Conservation (phyloP, 2,113 vertebrate species). For the Hippoglossus stenolepis region DNA sequence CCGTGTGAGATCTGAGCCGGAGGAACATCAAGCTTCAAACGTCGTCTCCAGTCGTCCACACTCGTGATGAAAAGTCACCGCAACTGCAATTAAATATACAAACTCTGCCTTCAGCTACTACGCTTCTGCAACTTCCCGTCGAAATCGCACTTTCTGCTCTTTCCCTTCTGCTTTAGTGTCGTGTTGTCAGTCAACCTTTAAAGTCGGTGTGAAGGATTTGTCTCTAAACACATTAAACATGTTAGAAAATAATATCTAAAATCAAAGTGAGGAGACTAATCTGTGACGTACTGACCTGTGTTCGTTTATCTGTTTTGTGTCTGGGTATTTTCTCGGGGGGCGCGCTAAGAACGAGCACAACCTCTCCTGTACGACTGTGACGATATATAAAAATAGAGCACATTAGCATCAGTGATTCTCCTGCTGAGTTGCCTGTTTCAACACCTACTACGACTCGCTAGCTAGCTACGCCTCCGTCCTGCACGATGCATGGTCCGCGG, state of each 20-base stretch:
- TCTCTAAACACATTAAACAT: background rate
- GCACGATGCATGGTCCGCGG: background rate
- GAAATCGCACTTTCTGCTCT: background rate
- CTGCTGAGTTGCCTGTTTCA: background rate
- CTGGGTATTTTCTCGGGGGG: too few species aligned
- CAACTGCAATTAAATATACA: slow-evolving; percentile 38
- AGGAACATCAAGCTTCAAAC: slow-evolving; percentile 27
- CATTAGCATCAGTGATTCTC: background rate
- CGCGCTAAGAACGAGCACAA: too few species aligned
- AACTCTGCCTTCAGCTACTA: background rate
- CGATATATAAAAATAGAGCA: background rate
- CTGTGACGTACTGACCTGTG: too few species aligned
- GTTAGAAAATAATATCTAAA: too few species aligned
- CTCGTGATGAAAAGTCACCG: too few species aligned
- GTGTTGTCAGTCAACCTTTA: background rate
- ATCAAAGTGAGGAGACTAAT: too few species aligned
- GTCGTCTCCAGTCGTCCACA: too few species aligned
- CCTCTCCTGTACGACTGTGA: too few species aligned
- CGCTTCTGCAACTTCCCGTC: too few species aligned
- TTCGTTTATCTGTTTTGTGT: too few species aligned
- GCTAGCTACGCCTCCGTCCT: background rate
- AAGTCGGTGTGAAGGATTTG: background rate
- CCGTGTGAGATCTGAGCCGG: slow-evolving; percentile 57
- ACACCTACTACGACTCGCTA: background rate
- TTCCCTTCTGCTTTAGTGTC: background rate